These are phyloP conservation scores for Penaeus monodon DNA, from an alignment of 2,888 invertebrate species.

Conservation along the genomic window DNA sequence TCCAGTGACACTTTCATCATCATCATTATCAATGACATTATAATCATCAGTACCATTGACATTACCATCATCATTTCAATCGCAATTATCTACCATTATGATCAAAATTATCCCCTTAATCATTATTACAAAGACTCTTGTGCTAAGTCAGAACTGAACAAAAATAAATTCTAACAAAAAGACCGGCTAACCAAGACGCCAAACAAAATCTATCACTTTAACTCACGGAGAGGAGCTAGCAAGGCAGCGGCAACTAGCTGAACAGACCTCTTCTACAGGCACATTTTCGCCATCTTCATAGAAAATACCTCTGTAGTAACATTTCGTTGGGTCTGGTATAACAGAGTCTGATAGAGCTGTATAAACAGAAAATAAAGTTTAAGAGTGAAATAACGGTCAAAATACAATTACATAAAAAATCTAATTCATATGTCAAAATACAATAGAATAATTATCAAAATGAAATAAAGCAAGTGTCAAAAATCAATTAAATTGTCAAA, in stretches of 20 bases:
- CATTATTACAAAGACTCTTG: too few relatives aligned
- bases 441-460: too few relatives aligned
- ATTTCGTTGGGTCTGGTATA: conserved; percentile 6
- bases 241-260: conserved; percentile 1
- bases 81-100: neutral
- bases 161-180: too few relatives aligned
- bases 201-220: too few relatives aligned
- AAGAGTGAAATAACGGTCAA: neutral
- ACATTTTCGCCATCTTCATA: conserved; percentile 30
- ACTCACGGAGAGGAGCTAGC: too few relatives aligned
- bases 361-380: neutral
- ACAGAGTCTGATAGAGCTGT: conserved; percentile 27
- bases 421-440: too few relatives aligned
- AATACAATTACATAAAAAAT: too few relatives aligned
- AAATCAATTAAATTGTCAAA: too few relatives aligned
- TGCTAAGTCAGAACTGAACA: too few relatives aligned
- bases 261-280: conserved; percentile 34
- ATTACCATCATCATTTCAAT: neutral
- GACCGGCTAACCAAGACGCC: too few relatives aligned
- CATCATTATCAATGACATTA: neutral
- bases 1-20: neutral
- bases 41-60: neutral
- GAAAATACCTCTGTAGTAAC: conserved; percentile 36
- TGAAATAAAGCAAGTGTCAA: too few relatives aligned
- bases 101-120: neutral